These are phyloP conservation scores for Myiotriccus ornatus DNA, from an alignment of 2,797 vertebrate genomes.

Conservation along the genomic window DNA sequence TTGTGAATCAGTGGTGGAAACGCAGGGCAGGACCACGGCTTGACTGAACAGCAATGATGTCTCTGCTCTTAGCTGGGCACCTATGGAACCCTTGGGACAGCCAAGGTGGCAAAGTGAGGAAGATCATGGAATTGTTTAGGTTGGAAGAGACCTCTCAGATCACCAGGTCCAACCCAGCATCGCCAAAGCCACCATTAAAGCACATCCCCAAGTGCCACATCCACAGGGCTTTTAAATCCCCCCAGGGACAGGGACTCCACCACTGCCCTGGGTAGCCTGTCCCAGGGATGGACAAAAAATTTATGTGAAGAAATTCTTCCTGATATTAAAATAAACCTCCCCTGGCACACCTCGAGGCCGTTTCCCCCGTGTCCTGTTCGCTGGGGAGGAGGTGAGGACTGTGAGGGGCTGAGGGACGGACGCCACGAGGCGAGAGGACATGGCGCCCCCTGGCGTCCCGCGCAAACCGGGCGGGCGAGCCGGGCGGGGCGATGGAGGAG, in stretches of 20 bases:
- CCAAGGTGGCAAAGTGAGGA: neutral
- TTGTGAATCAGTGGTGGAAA: neutral
- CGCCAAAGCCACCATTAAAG: neutral
- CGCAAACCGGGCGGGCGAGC: neutral
- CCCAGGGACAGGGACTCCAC: neutral
- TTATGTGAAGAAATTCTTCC: neutral
- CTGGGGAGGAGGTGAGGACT: neutral
- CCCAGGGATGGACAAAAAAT: neutral
- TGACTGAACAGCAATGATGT: accelerated
- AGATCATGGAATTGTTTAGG: neutral
- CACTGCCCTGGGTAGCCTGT: neutral
- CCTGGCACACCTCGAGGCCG: accelerated
- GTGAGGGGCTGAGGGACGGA: neutral
- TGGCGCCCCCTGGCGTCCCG: neutral
- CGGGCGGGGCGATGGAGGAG: neutral
- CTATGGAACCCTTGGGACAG: neutral
- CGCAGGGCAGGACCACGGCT: neutral
- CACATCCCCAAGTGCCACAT: neutral
- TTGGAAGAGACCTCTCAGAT: neutral
- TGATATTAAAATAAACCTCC: neutral
- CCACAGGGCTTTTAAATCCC: neutral
- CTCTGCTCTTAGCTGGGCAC: accelerated
- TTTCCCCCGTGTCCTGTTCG: neutral
- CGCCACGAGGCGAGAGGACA: neutral
- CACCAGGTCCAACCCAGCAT: neutral